Percentiles rank a stretch among this genome's conserved stretches.
These are phyloP conservation scores for Cygnus buccinator DNA, from an alignment of 2,113 vertebrate species.

Conservation along the genomic window DNA sequence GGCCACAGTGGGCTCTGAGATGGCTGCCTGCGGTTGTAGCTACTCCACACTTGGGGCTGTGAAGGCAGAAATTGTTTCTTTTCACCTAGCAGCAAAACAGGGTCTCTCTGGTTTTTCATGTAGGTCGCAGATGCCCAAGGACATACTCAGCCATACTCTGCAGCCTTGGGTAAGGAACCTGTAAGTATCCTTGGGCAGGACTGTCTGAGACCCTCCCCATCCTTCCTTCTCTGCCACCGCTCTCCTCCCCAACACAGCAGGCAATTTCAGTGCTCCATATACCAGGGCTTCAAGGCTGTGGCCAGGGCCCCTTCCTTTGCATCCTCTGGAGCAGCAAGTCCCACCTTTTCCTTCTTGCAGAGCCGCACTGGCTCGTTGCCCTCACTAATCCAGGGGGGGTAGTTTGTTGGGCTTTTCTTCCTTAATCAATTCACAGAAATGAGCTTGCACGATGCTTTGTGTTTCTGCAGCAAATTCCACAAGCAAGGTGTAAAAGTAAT, in stretches of 20 bases:
- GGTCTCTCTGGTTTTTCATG: background rate
- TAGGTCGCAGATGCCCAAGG: background rate
- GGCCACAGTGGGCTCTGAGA: accelerated
- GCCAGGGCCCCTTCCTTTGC: constrained; percentile 54
- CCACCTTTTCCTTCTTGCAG: constrained; percentile 61
- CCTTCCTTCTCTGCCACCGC: background rate
- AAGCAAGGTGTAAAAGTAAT: constrained; percentile 65
- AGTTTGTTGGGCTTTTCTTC: constrained; percentile 40
- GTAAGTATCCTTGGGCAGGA: background rate
- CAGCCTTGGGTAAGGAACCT: background rate
- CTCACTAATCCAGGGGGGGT: background rate
- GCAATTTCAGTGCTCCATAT: background rate
- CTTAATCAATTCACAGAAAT: constrained; percentile 8
- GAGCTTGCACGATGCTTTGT: background rate
- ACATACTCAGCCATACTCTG: too few relatives aligned
- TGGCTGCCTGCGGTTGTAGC: background rate
- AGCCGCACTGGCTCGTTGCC: background rate
- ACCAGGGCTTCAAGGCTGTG: background rate
- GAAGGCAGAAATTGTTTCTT: background rate
- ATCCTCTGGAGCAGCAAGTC: constrained; percentile 48
- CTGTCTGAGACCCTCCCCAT: background rate
- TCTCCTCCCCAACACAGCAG: accelerated
- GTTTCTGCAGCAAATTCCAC: constrained; percentile 8
- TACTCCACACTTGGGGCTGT: accelerated
- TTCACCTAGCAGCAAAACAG: background rate